phyloP scores from a whole-genome alignment of 2,113 vertebrate species.

The Mystacornis crossleyi region DNA sequence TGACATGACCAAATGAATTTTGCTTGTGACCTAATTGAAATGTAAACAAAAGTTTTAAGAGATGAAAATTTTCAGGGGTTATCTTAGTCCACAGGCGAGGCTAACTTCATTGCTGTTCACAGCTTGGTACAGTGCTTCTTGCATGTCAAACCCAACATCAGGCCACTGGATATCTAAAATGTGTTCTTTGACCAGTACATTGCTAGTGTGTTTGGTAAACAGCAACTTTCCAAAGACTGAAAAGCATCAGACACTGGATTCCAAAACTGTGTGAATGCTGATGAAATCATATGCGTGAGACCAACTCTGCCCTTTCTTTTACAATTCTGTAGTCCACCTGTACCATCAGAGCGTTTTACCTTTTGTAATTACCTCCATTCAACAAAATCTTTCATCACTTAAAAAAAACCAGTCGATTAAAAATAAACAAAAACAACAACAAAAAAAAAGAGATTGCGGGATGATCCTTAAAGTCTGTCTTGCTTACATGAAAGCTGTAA shows the following conservation, averaged over 20 bases:
- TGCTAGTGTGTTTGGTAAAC: conserved; percentile 19
- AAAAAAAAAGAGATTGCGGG: accelerated
- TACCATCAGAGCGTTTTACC: neutral
- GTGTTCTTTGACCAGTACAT: neutral
- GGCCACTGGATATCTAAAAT: neutral
- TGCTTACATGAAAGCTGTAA: neutral
- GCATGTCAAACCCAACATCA: neutral
- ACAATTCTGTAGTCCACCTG: neutral
- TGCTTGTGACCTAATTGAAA: conserved; percentile 38
- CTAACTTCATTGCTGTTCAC: neutral
- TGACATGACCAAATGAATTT: conserved; percentile 34
- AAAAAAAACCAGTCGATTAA: neutral
- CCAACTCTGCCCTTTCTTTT: neutral
- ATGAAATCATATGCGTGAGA: neutral
- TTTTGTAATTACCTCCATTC: neutral
- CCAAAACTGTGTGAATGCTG: neutral
- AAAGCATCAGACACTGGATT: neutral
- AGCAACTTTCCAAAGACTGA: neutral
- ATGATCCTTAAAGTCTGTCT: neutral
- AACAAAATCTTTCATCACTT: neutral
- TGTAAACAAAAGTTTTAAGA: conserved; percentile 30
- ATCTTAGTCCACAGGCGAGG: neutral
- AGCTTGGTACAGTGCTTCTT: neutral
- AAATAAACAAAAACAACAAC: neutral
- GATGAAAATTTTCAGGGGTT: conserved; percentile 6